Base-by-base conservation (phyloP, 2,113 vertebrate genomes). In the Tachysurus vachellii region DNA sequence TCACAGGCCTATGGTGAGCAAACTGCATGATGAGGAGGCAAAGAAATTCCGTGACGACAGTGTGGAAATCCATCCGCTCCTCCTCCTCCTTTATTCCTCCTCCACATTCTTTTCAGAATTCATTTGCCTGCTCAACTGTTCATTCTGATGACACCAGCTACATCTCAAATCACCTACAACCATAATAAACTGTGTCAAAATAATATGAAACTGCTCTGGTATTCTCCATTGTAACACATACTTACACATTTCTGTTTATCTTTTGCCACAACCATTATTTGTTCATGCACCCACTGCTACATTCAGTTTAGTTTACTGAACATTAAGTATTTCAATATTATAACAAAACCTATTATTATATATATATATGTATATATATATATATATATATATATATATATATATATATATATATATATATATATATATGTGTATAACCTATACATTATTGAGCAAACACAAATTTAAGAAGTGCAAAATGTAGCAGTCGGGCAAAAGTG, bases 1-100 rank as follows among this genome's bases (percentile, higher is more conserved):
- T 79, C 5, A 16, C 84, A 23, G 44, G 57, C 86, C 86, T 87
- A 80, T 42, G 86, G 86, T 62, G 86, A 83, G 57, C 44, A 82
- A 76, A 68, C 80, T 2, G 68, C 66, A 87, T 73, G 61, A 47
- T 10, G 73, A 86, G 81, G 13, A 70, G 54, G 53, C 80, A 53
- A 89, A 84, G 53, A 53, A 84, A 79, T 83, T 87, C 61, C 50
- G 50, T 82, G 68, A 82, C 77, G 77, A 82, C 4, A 11, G 44
- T 61, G 59, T 64, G 23, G 50, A 54, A 61, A 54, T 57, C 70
- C 68, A 28, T 26, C 57, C 14, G 42, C 50, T n/a, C 79, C 75
- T 84, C 28, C 83, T 85, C 56, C n/a, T 56, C 28, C 19, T 68
- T 50, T 9, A 62, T 83, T 71, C 26, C 70, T 50, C 31, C 54